Base-by-base conservation (phyloP, 1,140 invertebrate genomes). In the Scaptomyza graminum region DNA sequence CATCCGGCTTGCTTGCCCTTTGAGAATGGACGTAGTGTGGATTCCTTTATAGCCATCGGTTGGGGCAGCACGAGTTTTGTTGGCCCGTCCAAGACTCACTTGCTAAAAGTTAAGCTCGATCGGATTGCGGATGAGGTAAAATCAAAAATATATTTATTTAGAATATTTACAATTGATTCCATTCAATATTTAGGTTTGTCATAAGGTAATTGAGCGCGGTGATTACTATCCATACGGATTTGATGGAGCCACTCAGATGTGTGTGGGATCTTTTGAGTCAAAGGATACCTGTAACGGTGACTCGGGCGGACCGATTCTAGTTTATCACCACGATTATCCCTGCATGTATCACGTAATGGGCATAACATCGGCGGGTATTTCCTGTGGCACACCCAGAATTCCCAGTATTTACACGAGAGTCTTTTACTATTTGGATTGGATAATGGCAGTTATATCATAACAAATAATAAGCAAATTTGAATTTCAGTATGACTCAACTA, bases 241-340 rank as follows among this genome's bases (percentile, higher is more conserved):
- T 13, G 41, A 92, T 11, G 71, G 90, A 1, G 84, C 92, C 0
- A 93, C 92, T 63, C 93, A 94, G 81, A 78, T 96, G n/a, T 96
- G 96, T 89, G 95, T 95, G 25, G 96, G 96, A 11, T 93, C 91
- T 16, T 90, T 94, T 16, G 84, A 84, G 52, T 49, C 73, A 5
- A 90, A 80, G 70, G 93, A 93, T 59, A 93, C 93, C 0, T 93
- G 93, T 61, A 71, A 74, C 9, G 90, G 90, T 0, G 90, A 91
- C 41, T 90, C 90, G 0, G 91, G 91, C 1, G 91, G 91, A 0
- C 91, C 91, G 1, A 49, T 92, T 22, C 37, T 91, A 12, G 63
- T 74, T 2, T 80, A 88, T 50, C 88, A 91, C 47, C 12, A 59
- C 7, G 41, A 82, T 0, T 81, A 72, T 68, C 74, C 78, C 0